Evolutionary conservation across 2,888 invertebrate species (phyloP).

Genomic region (Noctua comes): DNA sequence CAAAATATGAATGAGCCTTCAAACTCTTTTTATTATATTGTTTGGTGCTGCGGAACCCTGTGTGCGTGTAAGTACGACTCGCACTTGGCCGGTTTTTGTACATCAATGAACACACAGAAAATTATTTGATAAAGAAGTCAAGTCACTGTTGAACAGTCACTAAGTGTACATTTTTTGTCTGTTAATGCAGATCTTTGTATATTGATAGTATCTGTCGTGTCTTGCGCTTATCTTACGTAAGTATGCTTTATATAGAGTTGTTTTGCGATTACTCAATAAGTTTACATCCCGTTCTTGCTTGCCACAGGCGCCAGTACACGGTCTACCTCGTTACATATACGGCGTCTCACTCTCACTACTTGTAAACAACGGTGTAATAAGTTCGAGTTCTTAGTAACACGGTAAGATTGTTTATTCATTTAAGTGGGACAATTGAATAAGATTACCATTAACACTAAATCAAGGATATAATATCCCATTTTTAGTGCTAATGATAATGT

Average conservation of each 20-base stretch:
- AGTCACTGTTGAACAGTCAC: neutral
- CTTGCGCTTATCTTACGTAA: slow-evolving; percentile 4
- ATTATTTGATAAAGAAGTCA: neutral
- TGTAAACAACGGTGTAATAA: neutral
- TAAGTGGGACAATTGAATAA: neutral
- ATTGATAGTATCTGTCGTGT: neutral
- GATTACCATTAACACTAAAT: too few species aligned
- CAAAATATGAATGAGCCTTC: too few species aligned
- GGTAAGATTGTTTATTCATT: slow-evolving; percentile 16
- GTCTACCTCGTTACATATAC: slow-evolving; percentile 5
- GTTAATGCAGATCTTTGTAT: slow-evolving; percentile 7
- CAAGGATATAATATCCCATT: too few species aligned
- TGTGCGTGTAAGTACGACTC: too few species aligned
- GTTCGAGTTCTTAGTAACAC: neutral
- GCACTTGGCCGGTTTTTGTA: neutral
- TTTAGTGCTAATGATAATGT: too few species aligned
- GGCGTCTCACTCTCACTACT: neutral
- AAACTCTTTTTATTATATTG: too few species aligned
- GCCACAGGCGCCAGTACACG: slow-evolving; percentile 15
- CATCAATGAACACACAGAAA: neutral
- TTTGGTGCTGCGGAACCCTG: too few species aligned
- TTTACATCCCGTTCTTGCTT: neutral
- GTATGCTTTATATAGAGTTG: neutral
- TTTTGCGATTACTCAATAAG: neutral
- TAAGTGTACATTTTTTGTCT: too few species aligned